Evolutionary conservation across 2,797 vertebrate genomes (phyloP), one percentile per base, ranked within the genome.

Genomic region (Coilia nasus): DNA sequence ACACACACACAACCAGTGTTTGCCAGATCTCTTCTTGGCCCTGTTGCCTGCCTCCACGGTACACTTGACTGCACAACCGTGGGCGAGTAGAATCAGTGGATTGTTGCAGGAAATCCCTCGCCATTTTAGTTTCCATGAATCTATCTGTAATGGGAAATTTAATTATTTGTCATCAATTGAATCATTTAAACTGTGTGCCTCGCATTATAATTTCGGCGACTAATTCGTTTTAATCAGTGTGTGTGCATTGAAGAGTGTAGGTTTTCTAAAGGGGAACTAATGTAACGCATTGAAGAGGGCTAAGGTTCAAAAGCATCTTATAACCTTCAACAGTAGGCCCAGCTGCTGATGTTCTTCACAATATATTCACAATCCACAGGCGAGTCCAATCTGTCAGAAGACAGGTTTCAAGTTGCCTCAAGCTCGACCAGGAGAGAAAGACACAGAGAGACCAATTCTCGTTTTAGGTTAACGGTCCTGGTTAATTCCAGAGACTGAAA

Each of bases 31-130:
- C 67, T 75, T 75, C 28, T 31, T 21, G 14, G 11, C 0, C 21
- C 6, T 25, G 31, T 28, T 19, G 11, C 62, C 28, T 67, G 2
- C 62, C 31, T 75, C 67, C 21, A 31, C 47, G 4, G 78, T 31
- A 75, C 67, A 75, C 31, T 75, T 75, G 25, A 75, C 67, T 75
- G 67, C 67, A 75, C 67, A 35, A 31, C 28, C 67, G 67, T 75
- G 67, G 67, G 67, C 67, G 67, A 75, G 31, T 75, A 75, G 67
- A 75, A 75, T 35, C 28, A 75, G 31, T 17, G 28, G 31, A 75
- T 75, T 75, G 67, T 75, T 75, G 17, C 28, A 35, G 67, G 67
- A 75, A 75, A 75, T 75, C 67, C 28, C 28, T 75, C 31, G 67
- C 67, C 67, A 75, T 75, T 75, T 75, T 75, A 75, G 12, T 19